A percentile compares a stretch with the other conserved stretches of the same genome.
These are phyloP conservation scores for Xyrauchen texanus DNA, from an alignment of 2,113 vertebrate genomes.

Conservation along the genomic window DNA sequence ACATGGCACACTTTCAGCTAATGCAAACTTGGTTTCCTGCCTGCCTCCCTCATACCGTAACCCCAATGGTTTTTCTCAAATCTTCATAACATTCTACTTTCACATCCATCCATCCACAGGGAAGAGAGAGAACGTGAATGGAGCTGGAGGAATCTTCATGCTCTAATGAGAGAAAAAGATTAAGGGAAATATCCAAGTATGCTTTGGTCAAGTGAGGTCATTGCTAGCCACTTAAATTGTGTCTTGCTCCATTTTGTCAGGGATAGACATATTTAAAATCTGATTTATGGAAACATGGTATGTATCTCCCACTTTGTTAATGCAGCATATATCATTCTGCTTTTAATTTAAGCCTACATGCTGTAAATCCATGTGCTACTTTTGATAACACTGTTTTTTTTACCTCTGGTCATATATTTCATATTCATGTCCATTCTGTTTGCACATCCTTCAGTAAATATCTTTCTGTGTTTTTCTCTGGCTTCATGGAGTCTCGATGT, in stretches of 20 bases:
- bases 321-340: too few relatives aligned
- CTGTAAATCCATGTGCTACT: not conserved
- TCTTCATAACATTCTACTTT: not conserved
- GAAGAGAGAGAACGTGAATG: slow-evolving; percentile 3
- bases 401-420: not conserved
- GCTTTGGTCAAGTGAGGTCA: not conserved
- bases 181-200: not conserved
- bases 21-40: not conserved
- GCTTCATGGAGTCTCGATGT: not conserved
- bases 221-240: slow-evolving; percentile 1
- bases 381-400: slow-evolving; percentile 1
- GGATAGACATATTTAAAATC: not conserved
- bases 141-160: not conserved
- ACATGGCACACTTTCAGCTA: not conserved
- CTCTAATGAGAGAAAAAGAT: slow-evolving; percentile 3
- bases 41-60: not conserved
- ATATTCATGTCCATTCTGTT: not conserved
- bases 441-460: not conserved
- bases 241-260: not conserved
- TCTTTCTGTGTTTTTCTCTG: not conserved
- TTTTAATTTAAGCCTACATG: too few relatives aligned
- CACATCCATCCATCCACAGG: not conserved
- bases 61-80: not conserved
- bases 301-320: not conserved
- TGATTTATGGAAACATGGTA: not conserved